These are phyloP conservation scores for Drosophila fungiperda DNA, from an alignment of 2,888 invertebrate genomes.

Conservation along the genomic window DNA sequence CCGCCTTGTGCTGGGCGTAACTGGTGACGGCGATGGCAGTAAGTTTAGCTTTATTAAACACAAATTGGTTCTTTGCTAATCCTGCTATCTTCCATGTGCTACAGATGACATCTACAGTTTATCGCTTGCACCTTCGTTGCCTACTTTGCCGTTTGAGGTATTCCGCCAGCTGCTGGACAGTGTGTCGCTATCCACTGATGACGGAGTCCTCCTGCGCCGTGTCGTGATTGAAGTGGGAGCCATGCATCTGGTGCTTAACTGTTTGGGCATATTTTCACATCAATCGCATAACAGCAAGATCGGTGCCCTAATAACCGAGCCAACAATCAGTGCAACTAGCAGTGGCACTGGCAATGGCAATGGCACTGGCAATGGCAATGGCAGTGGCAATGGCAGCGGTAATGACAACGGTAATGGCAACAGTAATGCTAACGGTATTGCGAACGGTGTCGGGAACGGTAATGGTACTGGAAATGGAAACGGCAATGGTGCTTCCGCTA, in stretches of 20 bases:
- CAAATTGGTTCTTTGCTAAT: background rate
- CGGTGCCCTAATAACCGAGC: conserved; percentile 58
- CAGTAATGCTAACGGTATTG: conserved; percentile 14
- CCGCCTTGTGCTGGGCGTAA: conserved; percentile 94
- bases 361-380: conserved; percentile 12
- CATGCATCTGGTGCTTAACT: conserved; percentile 93
- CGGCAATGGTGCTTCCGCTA: conserved; percentile 31
- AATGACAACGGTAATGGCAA: conserved; percentile 15
- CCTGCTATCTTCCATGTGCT: background rate
- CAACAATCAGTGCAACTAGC: conserved; percentile 32
- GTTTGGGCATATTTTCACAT: conserved; percentile 95
- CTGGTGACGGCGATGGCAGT: conserved; percentile 96
- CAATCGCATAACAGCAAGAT: conserved; percentile 87
- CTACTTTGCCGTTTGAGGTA: conserved; percentile 86
- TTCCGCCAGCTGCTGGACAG: conserved; percentile 91
- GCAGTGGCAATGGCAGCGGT: conserved; percentile 13
- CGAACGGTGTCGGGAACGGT: conserved; percentile 10
- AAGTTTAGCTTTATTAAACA: conserved; percentile 65
- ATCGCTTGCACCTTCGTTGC: conserved; percentile 88
- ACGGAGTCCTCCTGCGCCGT: conserved; percentile 90
- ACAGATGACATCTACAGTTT: conserved; percentile 90
- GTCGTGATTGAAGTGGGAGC: conserved; percentile 94
- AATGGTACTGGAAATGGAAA: conserved; percentile 20
- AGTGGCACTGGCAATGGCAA: conserved; percentile 24
- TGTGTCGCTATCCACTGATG: conserved; percentile 90